Base-by-base conservation (phyloP, 1,140 invertebrate species). In the Ectropis grisescens region DNA sequence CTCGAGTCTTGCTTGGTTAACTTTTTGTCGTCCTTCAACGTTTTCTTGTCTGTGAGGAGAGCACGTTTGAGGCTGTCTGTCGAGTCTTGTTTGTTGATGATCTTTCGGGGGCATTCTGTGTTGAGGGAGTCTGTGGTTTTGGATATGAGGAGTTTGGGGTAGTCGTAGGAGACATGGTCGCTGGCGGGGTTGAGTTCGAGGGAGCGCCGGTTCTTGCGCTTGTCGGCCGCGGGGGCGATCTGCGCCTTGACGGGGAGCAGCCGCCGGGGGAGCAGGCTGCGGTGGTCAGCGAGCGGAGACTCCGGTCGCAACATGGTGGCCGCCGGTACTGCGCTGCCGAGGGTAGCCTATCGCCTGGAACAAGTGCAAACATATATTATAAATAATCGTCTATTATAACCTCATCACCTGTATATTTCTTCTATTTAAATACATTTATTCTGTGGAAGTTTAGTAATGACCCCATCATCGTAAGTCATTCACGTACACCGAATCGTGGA, bases 41-140 rank as follows among this genome's bases (percentile, higher is more conserved):
- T 44, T n/a, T 19, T 19, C 16, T 19, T 19, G 16, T 19, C 16
- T n/a, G 24, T 6, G 6, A 81, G 36, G 2, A 79, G 52, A 1
- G 67, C 61, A 31, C 74, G 50, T 36, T 81, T 81, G 8, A 81
- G 52, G 27, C 76, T 79, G 32, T 81, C 76, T 6, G 58, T 60
- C n/a, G 76, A 81, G 40, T 81, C 76, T 49, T 78, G 76, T 47
- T 78, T 80, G 28, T 68, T 64, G 28, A 80, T 64, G 26, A 62
- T 42, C 42, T 74, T 78, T 8, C 70, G 43, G 1, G 72, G 76
- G 27, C 68, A 78, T 45, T 78, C 71, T 24, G 74, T 67, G 41
- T 74, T 82, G 2, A 82, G 53, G 9, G 76, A 79, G 37, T 82
- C 76, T 13, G 76, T 75, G 14, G 76, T 79, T 59, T 79, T 78